phyloP scores from a whole-genome alignment of 2,797 vertebrate genomes.

The Pseudochromis fuscus region DNA sequence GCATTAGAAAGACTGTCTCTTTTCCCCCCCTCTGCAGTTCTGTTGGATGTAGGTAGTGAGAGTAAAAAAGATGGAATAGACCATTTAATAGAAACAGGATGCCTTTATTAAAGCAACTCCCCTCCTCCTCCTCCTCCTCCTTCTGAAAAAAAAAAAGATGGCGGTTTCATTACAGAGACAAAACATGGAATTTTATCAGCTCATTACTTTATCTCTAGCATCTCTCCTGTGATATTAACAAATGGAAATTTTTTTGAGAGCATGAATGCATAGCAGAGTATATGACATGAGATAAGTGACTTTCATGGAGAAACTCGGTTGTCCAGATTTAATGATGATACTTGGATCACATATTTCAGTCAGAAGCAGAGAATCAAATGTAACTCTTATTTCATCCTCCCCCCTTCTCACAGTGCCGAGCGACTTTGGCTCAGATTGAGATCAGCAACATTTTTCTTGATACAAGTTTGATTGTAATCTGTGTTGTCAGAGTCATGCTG shows the following conservation, averaged over 20 bases:
- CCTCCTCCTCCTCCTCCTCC: not conserved
- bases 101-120: constrained; percentile 32
- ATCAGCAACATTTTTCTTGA: constrained; percentile 66
- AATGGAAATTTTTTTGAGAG: constrained; percentile 47
- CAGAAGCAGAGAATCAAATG: constrained; percentile 49
- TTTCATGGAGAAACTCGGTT: constrained; percentile 45
- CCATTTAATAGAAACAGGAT: constrained; percentile 19
- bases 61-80: constrained; percentile 1
- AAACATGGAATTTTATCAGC: constrained; percentile 45
- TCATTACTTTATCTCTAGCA: constrained; percentile 49
- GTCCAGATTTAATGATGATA: constrained; percentile 59
- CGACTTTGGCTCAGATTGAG: constrained; percentile 51
- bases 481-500: constrained; percentile 62
- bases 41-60: constrained; percentile 2
- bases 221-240: constrained; percentile 48
- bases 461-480: constrained; percentile 71
- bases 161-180: constrained; percentile 53
- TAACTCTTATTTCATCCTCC: constrained; percentile 42
- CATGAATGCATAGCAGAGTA: constrained; percentile 36
- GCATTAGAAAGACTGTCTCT: constrained; percentile 3
- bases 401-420: constrained; percentile 2
- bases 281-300: constrained; percentile 45
- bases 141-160: constrained; percentile 15
- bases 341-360: constrained; percentile 43
- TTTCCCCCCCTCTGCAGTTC: constrained; percentile 19